Evolutionary conservation across 2,113 vertebrate species (phyloP), one percentile per base, ranked within the genome.

Genomic region (Neotragus moschatus): DNA sequence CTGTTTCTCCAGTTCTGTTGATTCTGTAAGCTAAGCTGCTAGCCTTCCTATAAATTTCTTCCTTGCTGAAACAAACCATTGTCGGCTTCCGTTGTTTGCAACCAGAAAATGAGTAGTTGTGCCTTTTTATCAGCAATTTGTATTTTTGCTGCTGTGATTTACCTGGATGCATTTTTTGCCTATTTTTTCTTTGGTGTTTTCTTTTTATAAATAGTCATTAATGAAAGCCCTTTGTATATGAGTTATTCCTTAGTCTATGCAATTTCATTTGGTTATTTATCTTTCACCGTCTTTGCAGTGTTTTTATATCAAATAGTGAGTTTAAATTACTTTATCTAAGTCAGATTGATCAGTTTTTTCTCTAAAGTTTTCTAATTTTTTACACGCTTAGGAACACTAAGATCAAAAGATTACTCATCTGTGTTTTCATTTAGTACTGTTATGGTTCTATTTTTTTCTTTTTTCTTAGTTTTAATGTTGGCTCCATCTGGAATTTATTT

Each of bases 1-100:
- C 94, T 96, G 96, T 93, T 97, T 80, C 92, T 90, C 95, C 58
- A 19, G 96, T 92, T 96, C 26, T 95, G 19, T 82, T 88, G 70
- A n/a, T 79, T 84, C 28, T 63, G 23, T 23, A n/a, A 91, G 14
- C 87, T 90, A 96, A 93, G 30, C 53, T 11, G 43, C 89, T 51
- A 86, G 94, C 60, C 70, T 82, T 85, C 82, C 79, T 79, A 45
- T 79, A 92, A 91, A 93, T 86, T 60, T 90, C 73, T 97, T 87
- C 91, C 84, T 86, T 84, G 39, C 73, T 84, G 84, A 87, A 95
- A 90, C 63, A 19, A 94, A 56, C 73, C 39, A 2, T 8, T 86
- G 55, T 86, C 61, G 13, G 47, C 88, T 70, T 96, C 63, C 53
- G 43, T 77, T 93, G 79, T 95, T 93, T 91, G 73, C 94, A 88